Evolutionary conservation across 2,888 invertebrate genomes (phyloP).

Genomic region (Pelosia muscerda): DNA sequence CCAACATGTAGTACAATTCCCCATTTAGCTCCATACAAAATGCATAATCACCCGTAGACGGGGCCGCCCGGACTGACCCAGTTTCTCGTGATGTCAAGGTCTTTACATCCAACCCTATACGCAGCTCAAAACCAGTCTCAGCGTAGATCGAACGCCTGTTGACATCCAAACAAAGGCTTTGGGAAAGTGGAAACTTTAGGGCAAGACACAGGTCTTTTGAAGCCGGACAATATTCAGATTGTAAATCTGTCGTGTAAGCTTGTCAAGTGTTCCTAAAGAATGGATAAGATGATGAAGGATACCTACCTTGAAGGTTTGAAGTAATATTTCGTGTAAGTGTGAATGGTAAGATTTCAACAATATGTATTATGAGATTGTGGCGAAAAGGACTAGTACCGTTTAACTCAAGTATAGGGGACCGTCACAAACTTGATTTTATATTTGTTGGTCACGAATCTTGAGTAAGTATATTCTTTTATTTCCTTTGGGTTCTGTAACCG

Average conservation of each 20-base stretch:
- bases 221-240: slow-evolving; percentile 52
- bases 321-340: background rate
- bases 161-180: slow-evolving; percentile 55
- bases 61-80: slow-evolving; percentile 59
- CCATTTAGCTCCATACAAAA: slow-evolving; percentile 61
- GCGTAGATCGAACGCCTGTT: slow-evolving; percentile 38
- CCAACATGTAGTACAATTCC: slow-evolving; percentile 46
- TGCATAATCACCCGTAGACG: slow-evolving; percentile 62
- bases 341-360: background rate
- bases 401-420: background rate
- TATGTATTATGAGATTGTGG: background rate
- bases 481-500: background rate
- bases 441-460: background rate
- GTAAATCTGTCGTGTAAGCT: slow-evolving; percentile 44
- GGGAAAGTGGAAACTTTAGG: slow-evolving; percentile 46
- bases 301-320: slow-evolving; percentile 5
- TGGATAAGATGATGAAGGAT: slow-evolving; percentile 11
- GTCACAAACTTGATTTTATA: background rate
- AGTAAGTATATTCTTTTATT: background rate
- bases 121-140: slow-evolving; percentile 44
- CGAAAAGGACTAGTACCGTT: background rate
- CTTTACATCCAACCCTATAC: slow-evolving; percentile 49
- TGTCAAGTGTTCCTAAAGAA: slow-evolving; percentile 35
- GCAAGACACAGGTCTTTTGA: slow-evolving; percentile 49
- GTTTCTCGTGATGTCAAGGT: slow-evolving; percentile 62